A percentile compares a stretch with the other conserved stretches of the same genome.
These are phyloP conservation scores for Alligator sinensis DNA, from an alignment of 2,113 vertebrate genomes.

Conservation along the genomic window DNA sequence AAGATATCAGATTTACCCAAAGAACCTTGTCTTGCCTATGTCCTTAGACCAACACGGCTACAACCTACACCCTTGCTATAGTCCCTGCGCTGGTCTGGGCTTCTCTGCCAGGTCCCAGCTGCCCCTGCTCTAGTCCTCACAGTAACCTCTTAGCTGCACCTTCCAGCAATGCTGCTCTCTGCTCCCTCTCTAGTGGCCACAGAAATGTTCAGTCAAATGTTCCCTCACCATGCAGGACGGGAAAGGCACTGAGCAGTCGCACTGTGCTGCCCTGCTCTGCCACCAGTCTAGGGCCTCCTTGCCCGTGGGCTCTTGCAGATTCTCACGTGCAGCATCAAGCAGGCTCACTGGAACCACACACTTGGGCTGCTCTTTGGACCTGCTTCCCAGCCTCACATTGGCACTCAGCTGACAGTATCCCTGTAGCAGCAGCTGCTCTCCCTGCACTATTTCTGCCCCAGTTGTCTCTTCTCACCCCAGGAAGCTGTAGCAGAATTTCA, in stretches of 20 bases:
- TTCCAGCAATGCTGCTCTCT: neutral
- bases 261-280: neutral
- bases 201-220: neutral
- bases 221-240: neutral
- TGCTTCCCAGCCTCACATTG: neutral
- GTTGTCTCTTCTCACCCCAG: neutral
- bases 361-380: neutral
- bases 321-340: neutral
- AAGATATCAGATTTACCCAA: too few relatives aligned
- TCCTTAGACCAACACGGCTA: too few relatives aligned
- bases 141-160: neutral
- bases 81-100: neutral
- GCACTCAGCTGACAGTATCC: neutral
- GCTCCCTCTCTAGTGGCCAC: accelerated
- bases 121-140: neutral
- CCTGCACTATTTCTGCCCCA: neutral
- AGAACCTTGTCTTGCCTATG: too few relatives aligned
- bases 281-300: neutral
- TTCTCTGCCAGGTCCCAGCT: neutral
- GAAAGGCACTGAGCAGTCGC: neutral
- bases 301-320: neutral
- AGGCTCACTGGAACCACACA: neutral
- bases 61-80: too few relatives aligned
- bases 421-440: neutral
- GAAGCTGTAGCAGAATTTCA: neutral